Evolutionary conservation across 1,140 invertebrate genomes (phyloP).

Genomic region (Geopemphigus sp.): DNA sequence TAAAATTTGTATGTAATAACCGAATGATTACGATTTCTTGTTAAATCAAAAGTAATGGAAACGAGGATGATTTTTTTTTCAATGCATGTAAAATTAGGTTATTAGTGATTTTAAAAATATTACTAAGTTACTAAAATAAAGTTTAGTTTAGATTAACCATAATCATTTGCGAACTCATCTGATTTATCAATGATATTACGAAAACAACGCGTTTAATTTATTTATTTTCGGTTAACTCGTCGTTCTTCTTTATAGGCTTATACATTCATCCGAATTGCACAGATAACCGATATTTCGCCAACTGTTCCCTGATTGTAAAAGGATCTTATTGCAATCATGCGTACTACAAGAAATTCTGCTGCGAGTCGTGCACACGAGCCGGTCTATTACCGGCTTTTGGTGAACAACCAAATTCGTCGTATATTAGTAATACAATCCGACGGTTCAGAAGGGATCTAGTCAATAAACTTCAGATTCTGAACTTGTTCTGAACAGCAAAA

Average conservation of each 20-base stretch:
- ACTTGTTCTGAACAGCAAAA: conserved; percentile 10
- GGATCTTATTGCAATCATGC: conserved; percentile 78
- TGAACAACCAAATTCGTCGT: conserved; percentile 52
- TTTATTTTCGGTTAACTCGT: not conserved
- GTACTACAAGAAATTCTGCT: conserved; percentile 91
- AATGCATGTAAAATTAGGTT: no score
- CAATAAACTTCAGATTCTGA: conserved; percentile 36
- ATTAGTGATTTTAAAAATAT: no score
- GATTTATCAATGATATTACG: no score
- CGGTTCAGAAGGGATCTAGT: conserved; percentile 46
- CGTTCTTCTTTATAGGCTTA: conserved; percentile 59
- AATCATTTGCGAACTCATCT: no score
- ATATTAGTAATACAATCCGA: not conserved
- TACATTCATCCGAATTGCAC: conserved; percentile 75
- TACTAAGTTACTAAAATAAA: no score
- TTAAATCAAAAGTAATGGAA: no score
- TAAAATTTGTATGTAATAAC: no score
- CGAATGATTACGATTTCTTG: no score
- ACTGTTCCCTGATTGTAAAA: conserved; percentile 80
- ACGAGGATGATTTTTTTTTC: no score
- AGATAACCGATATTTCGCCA: conserved; percentile 85
- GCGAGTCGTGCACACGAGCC: conserved; percentile 81
- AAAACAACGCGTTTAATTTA: no score
- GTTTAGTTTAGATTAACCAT: no score
- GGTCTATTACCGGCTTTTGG: conserved; percentile 65